Percentiles rank a stretch among this genome's conserved stretches.
phyloP scores from a whole-genome alignment of 2,113 vertebrate genomes.

The Balaenoptera acutorostrata region DNA sequence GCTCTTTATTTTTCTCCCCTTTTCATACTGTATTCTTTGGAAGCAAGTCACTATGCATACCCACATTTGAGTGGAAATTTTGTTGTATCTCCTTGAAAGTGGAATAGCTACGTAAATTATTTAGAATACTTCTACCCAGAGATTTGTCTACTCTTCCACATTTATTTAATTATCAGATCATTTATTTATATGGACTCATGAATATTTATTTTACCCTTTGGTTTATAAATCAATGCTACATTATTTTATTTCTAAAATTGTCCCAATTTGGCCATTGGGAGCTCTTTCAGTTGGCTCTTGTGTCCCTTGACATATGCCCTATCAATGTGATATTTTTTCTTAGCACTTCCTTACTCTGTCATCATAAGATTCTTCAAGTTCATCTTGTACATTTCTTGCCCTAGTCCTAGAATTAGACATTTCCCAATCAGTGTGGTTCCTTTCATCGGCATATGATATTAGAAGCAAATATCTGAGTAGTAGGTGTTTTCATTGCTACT shows the following conservation, averaged over 20 bases:
- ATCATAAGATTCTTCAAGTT: neutral
- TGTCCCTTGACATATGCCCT: neutral
- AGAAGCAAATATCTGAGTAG: neutral
- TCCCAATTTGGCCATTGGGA: neutral
- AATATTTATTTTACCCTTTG: neutral
- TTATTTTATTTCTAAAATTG: neutral
- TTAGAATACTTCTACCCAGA: neutral
- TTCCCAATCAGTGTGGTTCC: neutral
- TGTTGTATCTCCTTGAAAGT: neutral
- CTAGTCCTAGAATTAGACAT: neutral
- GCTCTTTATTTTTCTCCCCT: neutral
- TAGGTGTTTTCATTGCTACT: neutral
- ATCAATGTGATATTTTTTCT: neutral
- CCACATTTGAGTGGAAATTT: neutral
- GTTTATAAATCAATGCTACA: neutral
- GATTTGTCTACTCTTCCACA: neutral
- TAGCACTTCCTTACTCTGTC: neutral
- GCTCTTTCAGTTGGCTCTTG: neutral
- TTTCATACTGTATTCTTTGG: neutral
- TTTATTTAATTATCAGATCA: neutral
- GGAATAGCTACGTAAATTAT: neutral
- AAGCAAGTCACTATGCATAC: neutral
- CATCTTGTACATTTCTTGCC: neutral
- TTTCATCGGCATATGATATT: neutral
- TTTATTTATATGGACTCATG: neutral